Base-by-base conservation (phyloP, 2,797 vertebrate species). In the Spheniscus humboldti region DNA sequence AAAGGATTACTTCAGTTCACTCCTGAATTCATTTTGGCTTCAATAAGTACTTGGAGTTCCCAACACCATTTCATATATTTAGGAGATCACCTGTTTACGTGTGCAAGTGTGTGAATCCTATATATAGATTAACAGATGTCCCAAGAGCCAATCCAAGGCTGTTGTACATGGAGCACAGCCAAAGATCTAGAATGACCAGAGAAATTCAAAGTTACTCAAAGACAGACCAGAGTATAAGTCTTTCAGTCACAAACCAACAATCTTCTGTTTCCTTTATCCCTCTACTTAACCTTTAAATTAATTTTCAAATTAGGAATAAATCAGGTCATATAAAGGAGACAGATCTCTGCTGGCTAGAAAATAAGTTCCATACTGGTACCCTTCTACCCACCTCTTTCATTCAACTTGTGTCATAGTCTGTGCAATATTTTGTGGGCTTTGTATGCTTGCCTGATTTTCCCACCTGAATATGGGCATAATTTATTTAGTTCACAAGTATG, bases 111-210 rank as follows among this genome's bases (percentile, higher is more conserved):
- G 71, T 96, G 81, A 86, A 96, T 90, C 90, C 96, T 97, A 95
- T 96, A 95, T 90, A 97, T 94, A 98, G 96, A 96, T 82, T 86
- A 96, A 94, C 92, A 97, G 95, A 97, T 97, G 96, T 91, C 92
- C 94, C 88, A 78, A 95, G 94, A 90, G 84, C 84, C 94, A 92
- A 90, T 88, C 92, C 92, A 90, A 92, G 76, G 82, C 87, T 90
- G 79, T n/a, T 81, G 91, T 31, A 96, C 76, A 35, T 90, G 92
- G 89, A 91, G 79, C 91, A 94, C 85, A 88, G 94, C 92, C 95
- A 96, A 92, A 93, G 83, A 74, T 92, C 69, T 90, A 96, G 59
- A 92, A 92, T 84, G 79, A 94, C 87, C 87, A 92, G 25, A 94
- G 87, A 95, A 94, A 92, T 81, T 72, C 85, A 78, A 90, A 96